Base-by-base conservation (phyloP, 2,888 invertebrate species). In the Apodemia hepburni region DNA sequence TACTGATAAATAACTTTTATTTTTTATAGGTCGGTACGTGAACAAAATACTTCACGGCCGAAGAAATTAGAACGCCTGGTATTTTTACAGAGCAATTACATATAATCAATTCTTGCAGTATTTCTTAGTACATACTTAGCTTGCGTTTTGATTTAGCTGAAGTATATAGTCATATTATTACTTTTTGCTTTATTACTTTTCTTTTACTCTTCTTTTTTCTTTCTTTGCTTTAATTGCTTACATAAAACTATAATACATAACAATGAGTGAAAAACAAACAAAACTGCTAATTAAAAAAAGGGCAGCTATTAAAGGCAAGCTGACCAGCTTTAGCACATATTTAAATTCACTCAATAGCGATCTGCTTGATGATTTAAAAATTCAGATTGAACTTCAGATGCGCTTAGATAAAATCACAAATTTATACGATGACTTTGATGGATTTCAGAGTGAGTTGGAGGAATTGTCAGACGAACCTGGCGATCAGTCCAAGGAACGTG, bases 281-380 rank as follows among this genome's bases (percentile, higher is more conserved):
- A 58, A 58, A 58, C 58, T 58, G 17, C n/a, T 62, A 7, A 64
- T 64, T 47, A 61, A 59, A 45, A 61, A 59, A 49, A 59, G 64
- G 3, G 45, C 42, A n/a, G 17, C 59, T 3, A 38, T 64, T 47
- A 64, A 64, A 60, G 45, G 59, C 0, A 64, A 64, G 42, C 29
- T 64, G 3, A 64, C 61, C 29, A 64, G 33, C 9, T 64, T 61
- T 61, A 45, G 18, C 35, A 61, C 47, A 6, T 64, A 64, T 38
- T 17, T 64, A 45, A 47, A 51, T 60, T 51, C 33, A 8, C 18
- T 60, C 15, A 49, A 5, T 15, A 18, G n/a, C 12, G 59, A 59
- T 6, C 17, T 17, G 51, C 51, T 35, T 38, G 2, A 9, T 11
- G 59, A 59, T 17, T 59, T 38, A 59, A 35, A 59, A 59, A 17